Conservation (phyloP, 2,797 vertebrate species). For the Mus minutoides region DNA sequence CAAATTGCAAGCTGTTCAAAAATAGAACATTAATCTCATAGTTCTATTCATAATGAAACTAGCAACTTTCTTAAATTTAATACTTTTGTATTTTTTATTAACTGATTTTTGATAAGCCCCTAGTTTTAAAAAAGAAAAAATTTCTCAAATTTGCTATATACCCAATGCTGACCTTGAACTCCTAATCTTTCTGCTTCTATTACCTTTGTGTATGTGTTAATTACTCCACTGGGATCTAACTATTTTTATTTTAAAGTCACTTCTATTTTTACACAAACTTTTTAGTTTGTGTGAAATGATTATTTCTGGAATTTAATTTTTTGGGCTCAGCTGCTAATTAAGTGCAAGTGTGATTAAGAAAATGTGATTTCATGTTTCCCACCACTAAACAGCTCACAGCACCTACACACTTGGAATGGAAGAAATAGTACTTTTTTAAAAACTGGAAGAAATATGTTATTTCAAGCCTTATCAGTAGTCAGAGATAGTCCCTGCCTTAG, state of each 20-base stretch:
- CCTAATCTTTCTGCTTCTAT: neutral
- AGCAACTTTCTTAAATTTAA: slow-evolving; percentile 10
- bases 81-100: slow-evolving; percentile 7
- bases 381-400: neutral
- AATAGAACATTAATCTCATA: slow-evolving; percentile 9
- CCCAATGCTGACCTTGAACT: neutral
- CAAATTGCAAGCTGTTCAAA: neutral
- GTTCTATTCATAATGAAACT: slow-evolving; percentile 36
- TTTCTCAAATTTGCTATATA: neutral
- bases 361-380: slow-evolving; percentile 1
- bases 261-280: neutral
- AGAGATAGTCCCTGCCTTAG: neutral
- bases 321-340: neutral
- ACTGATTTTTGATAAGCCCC: neutral
- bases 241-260: slow-evolving; percentile 32
- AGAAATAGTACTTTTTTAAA: neutral
- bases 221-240: neutral
- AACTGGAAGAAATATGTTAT: neutral
- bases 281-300: slow-evolving; percentile 18
- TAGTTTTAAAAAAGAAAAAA: neutral
- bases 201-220: neutral
- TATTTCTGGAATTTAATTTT: slow-evolving; percentile 45
- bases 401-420: slow-evolving; percentile 7
- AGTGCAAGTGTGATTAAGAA: neutral
- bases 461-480: neutral